Evolutionary conservation across 2,797 vertebrate genomes (phyloP), one percentile per base, ranked within the genome.

Genomic region (Myotis pilosus): DNA sequence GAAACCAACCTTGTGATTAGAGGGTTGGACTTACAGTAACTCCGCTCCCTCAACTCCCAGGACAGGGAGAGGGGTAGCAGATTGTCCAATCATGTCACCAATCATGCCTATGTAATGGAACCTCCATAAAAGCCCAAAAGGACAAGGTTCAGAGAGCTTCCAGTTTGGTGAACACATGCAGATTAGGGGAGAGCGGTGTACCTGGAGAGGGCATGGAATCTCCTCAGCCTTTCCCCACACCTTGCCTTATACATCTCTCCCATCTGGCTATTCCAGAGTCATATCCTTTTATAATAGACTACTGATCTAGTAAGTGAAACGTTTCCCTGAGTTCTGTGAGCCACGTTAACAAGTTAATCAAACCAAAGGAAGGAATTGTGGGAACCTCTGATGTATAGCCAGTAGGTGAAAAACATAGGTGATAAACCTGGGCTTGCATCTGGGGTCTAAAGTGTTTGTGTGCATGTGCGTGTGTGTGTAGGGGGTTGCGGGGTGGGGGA

Each of bases 401-500:
- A 51, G 47, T 68, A 19, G 23, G 23, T 68, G n/a, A 28, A 47
- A 84, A 38, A 28, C 33, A 68, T 16, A 84, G 9, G 62, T 51
- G 47, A 68, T 2, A 84, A 84, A 68, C 64, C 44, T 68, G 81
- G n/a, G 36, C 47, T 68, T 84, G 23, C 1, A 11, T 10, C 15
- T 84, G 33, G 23, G n/a, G 19, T 69, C 47, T 49, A n/a, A 81
- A 74, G 47, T 62, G 28, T 74, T 9, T 49, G 16, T 47, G 5
- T 10, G 41, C 41, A 2, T 44, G 9, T 11, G 44, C 2, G 9
- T 44, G 44, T 44, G 44, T 1, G 44, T 11, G 44, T 11, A 3
- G 66, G 19, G 2, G 12, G 47, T 3, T 2, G 41, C 25, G 44
- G 41, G 3, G 2, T 3, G 20, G 36, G 2, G 12, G 13, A 5